Evolutionary conservation across 2,113 vertebrate species (phyloP).

Genomic region (Amblyopsis rosae): DNA sequence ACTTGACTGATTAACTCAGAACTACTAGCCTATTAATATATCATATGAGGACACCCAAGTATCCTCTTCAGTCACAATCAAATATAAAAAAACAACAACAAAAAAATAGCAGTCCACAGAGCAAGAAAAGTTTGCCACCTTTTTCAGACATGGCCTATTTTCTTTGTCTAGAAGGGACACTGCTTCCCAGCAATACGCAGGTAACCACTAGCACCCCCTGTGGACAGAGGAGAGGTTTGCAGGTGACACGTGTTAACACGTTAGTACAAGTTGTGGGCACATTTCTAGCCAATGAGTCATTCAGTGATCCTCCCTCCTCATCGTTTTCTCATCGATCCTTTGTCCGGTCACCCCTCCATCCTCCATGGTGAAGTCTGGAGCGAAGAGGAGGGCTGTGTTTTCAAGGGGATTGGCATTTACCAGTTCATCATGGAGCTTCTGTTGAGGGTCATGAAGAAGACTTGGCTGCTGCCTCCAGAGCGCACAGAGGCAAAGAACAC

Average conservation of each 20-base stretch:
- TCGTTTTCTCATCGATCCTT: slow-evolving; percentile 2
- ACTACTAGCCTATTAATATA: slow-evolving; percentile 20
- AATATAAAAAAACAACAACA: not conserved
- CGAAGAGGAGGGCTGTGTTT: slow-evolving; percentile 29
- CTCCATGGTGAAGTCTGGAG: slow-evolving; percentile 15
- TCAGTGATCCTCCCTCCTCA: not conserved
- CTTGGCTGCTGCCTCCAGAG: slow-evolving; percentile 98
- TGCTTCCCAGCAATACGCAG: slow-evolving; percentile 4
- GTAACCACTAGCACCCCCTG: slow-evolving; percentile 21
- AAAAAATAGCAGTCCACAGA: slow-evolving; percentile 15
- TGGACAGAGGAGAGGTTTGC: slow-evolving; percentile 12
- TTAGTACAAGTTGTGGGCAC: slow-evolving; percentile 4
- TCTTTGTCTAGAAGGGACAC: not conserved
- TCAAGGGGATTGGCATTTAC: slow-evolving; percentile 76
- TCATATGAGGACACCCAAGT: slow-evolving; percentile 22
- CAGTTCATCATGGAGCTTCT: slow-evolving; percentile 99
- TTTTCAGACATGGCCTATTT: not conserved
- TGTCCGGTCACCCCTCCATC: slow-evolving; percentile 9
- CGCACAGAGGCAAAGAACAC: slow-evolving; percentile 99
- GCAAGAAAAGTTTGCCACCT: not conserved
- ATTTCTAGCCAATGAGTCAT: slow-evolving; percentile 3
- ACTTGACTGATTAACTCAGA: slow-evolving; percentile 18
- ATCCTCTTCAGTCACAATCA: slow-evolving; percentile 19
- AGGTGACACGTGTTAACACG: not conserved
- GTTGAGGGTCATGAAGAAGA: slow-evolving; percentile 99